phyloP scores from a whole-genome alignment of 1,140 invertebrate genomes.

The Cyrtorhinus lividipennis region DNA sequence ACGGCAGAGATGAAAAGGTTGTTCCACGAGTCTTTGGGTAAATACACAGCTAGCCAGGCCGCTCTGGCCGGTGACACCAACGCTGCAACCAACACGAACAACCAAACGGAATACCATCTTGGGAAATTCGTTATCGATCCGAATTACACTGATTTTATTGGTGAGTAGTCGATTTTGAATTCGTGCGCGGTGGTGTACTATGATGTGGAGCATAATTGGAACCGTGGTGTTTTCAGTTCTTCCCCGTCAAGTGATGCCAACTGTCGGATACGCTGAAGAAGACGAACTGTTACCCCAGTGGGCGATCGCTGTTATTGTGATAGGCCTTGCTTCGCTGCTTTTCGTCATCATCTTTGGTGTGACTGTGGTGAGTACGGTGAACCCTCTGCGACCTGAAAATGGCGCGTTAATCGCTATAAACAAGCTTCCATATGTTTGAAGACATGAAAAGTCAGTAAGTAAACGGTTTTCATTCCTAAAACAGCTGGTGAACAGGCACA shows the following conservation, averaged over 20 bases:
- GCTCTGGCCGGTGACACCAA: slow-evolving; percentile 17
- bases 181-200: too few relatives aligned
- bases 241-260: slow-evolving; percentile 48
- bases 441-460: too few relatives aligned
- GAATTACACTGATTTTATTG: slow-evolving; percentile 74
- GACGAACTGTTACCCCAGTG: slow-evolving; percentile 71
- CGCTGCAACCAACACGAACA: slow-evolving; percentile 24
- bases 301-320: slow-evolving; percentile 83
- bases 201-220: too few relatives aligned
- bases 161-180: too few relatives aligned
- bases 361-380: slow-evolving; percentile 71
- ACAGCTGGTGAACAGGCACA: slow-evolving; percentile 69
- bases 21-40: slow-evolving; percentile 60
- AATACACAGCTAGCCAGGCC: slow-evolving; percentile 30
- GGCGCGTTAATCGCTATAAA: too few relatives aligned
- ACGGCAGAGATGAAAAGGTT: slow-evolving; percentile 64
- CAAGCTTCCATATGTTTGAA: not conserved
- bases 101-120: slow-evolving; percentile 41
- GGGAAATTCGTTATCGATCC: slow-evolving; percentile 71
- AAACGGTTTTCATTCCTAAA: too few relatives aligned
- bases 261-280: slow-evolving; percentile 46
- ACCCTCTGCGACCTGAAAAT: too few relatives aligned
- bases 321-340: slow-evolving; percentile 70
- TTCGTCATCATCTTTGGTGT: slow-evolving; percentile 82
- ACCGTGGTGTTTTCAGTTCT: slow-evolving; percentile 55